These are phyloP conservation scores for Diplodus sargus DNA, from an alignment of 2,797 vertebrate species.

Conservation along the genomic window DNA sequence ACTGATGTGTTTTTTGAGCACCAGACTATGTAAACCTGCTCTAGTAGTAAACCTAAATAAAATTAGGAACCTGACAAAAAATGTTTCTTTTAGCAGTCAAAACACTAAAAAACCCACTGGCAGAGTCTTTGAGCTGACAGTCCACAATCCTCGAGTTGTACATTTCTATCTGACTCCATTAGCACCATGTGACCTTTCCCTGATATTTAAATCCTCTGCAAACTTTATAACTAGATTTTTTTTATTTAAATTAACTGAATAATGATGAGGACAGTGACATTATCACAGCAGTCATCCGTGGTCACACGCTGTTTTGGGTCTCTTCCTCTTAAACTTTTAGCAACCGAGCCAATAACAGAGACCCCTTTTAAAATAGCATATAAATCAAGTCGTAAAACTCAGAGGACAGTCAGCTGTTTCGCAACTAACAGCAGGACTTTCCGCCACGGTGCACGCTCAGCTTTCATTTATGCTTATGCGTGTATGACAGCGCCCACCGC, in stretches of 20 bases:
- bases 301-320: slow-evolving; percentile 12
- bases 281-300: slow-evolving; percentile 41
- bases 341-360: slow-evolving; percentile 21
- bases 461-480: slow-evolving; percentile 63
- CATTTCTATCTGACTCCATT: slow-evolving; percentile 21
- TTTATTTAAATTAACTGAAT: slow-evolving; percentile 39
- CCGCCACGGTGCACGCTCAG: neutral
- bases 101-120: slow-evolving; percentile 5
- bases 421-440: slow-evolving; percentile 41
- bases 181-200: slow-evolving; percentile 59
- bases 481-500: slow-evolving; percentile 56
- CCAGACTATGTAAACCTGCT: no score
- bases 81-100: neutral
- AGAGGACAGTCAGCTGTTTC: slow-evolving; percentile 46
- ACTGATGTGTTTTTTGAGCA: no score
- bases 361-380: slow-evolving; percentile 20
- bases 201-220: slow-evolving; percentile 59
- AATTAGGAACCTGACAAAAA: no score
- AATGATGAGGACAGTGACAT: slow-evolving; percentile 51
- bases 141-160: neutral
- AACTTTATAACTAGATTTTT: slow-evolving; percentile 47
- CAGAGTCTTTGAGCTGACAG: slow-evolving; percentile 2
- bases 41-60: no score
- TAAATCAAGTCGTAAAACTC: slow-evolving; percentile 37
- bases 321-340: neutral